Conservation (phyloP, 2,797 vertebrate genomes). For the Acipenser oxyrinchus region DNA sequence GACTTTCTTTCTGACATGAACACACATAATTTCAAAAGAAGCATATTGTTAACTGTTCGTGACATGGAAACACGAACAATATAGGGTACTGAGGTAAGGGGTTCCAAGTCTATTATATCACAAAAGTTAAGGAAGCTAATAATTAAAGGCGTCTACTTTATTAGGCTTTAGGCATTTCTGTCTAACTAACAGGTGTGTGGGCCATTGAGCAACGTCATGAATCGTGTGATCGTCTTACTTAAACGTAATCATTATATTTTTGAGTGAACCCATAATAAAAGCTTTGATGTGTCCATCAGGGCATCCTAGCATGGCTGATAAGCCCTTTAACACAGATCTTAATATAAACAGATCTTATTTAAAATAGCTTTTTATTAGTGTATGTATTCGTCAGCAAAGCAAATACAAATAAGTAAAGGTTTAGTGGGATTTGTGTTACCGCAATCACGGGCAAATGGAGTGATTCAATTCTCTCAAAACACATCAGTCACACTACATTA, state of each 20-base stretch:
- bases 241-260: not conserved
- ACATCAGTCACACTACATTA: constrained; percentile 84
- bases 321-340: constrained; percentile 36
- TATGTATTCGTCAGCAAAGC: constrained; percentile 29
- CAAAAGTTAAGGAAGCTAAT: too few species aligned
- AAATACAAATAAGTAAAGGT: constrained; percentile 38
- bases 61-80: too few species aligned
- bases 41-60: too few species aligned
- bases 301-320: constrained; percentile 16
- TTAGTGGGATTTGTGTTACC: constrained; percentile 57
- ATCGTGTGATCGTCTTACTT: too few species aligned
- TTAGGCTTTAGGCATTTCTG: too few species aligned
- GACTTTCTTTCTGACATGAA: too few species aligned
- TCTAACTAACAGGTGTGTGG: too few species aligned
- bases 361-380: constrained; percentile 44
- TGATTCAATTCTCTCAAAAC: constrained; percentile 69
- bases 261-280: not conserved
- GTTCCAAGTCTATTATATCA: too few species aligned
- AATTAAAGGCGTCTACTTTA: too few species aligned
- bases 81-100: too few species aligned
- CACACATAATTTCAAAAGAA: too few species aligned
- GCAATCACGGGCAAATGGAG: constrained; percentile 56
- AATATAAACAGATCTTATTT: constrained; percentile 39
- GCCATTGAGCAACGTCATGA: too few species aligned
- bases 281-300: not conserved